Evolutionary conservation across 2,113 vertebrate genomes (phyloP), one percentile per base, ranked within the genome.

Genomic region (Formicarius rufipectus): DNA sequence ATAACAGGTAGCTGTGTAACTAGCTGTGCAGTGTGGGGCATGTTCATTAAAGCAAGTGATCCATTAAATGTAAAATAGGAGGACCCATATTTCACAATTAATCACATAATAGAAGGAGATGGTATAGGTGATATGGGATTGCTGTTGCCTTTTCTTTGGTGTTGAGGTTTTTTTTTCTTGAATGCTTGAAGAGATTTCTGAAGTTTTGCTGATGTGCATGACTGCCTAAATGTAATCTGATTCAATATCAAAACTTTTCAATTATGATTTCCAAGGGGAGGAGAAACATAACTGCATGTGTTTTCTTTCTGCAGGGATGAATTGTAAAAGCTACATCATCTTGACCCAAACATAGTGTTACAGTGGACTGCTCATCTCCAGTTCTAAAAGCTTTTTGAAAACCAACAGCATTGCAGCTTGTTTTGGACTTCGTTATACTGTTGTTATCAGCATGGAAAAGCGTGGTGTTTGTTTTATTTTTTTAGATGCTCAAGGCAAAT

Each of bases 261-360:
- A 62, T 28, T 79, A 30, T 22, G 25, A 59, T 81, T 90, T 93
- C 45, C 47, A 47, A 84, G 16, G n/a, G 69, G 53, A 92, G 28
- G 44, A 91, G 79, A 76, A 89, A 59, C 52, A 49, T 97, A 94
- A 97, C 71, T 69, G 40, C 90, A n/a, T 96, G 84, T 98, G 97
- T 95, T 98, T 97, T 97, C 42, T 91, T 84, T 94, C 95, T 91
- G 44, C 98, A 99, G 99, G 98, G 99, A 99, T 98, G 99, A 99
- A 99, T 98, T 99, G 93, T 99, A 98, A 99, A 98, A 97, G 97
- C 97, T 97, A 94, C 97, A 77, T 97, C 97, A 96, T 97, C 97
- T 97, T 97, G 97, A 97, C 95, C 97, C 94, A 97, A 97, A 96
- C 96, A 92, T 97, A 97, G 95, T 97, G 97, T 98, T 97, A 96